A percentile compares a stretch with the other conserved stretches of the same genome.
These are phyloP conservation scores for Hypotaenidia philippensis DNA, from an alignment of 2,797 vertebrate species.

Conservation along the genomic window DNA sequence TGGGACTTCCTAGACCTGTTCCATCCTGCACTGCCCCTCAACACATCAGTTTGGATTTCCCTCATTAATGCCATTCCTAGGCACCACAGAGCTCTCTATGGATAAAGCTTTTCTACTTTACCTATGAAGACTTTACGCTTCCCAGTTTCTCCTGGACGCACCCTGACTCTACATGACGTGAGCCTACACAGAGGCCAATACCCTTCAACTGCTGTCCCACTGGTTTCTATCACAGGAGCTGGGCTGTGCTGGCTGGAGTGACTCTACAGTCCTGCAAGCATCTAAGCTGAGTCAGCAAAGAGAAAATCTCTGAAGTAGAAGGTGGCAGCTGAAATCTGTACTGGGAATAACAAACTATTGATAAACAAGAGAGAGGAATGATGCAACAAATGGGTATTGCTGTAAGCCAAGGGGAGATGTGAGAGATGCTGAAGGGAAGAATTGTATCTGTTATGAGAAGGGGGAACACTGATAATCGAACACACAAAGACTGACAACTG, in stretches of 20 bases:
- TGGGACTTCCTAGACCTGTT: background rate
- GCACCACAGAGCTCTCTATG: background rate
- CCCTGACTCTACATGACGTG: background rate
- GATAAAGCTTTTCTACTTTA: background rate
- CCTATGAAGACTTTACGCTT: background rate
- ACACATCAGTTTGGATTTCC: background rate
- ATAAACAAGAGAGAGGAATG: background rate
- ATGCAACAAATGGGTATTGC: background rate
- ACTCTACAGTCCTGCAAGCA: background rate
- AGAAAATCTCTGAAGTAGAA: background rate
- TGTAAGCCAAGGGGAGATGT: background rate
- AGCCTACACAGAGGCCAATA: background rate
- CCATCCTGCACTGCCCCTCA: background rate
- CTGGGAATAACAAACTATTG: background rate
- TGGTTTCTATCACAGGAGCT: background rate
- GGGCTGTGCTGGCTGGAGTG: background rate
- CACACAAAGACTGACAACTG: background rate
- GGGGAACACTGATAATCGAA: background rate
- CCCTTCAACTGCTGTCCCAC: background rate
- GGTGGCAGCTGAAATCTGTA: background rate
- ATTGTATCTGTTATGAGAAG: background rate
- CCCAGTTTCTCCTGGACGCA: background rate
- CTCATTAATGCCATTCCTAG: background rate
- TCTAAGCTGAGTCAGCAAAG: background rate
- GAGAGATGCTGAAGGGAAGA: background rate